Conservation (phyloP, 2,113 vertebrate species). For the Gobiocypris rarus region DNA sequence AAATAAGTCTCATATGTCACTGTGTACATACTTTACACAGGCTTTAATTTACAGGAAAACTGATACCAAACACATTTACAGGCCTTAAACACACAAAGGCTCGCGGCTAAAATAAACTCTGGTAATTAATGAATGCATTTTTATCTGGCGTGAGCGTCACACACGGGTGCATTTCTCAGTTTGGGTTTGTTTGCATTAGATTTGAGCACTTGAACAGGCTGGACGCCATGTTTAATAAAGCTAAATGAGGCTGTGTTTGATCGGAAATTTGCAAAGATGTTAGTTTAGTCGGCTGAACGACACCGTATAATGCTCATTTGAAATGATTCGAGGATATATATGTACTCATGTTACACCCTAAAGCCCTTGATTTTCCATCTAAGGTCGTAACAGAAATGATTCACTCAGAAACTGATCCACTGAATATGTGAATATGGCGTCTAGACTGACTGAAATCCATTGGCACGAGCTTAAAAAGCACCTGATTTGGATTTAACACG, state of each 20-base stretch:
- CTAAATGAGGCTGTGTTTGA: too few species aligned
- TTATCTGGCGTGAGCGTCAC: too few species aligned
- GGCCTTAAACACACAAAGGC: neutral
- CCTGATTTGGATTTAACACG: neutral
- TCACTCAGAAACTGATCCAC: neutral
- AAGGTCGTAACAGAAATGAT: neutral
- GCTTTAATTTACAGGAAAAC: neutral
- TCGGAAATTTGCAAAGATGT: too few species aligned
- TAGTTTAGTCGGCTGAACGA: too few species aligned
- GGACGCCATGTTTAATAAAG: neutral
- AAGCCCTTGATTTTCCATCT: too few species aligned
- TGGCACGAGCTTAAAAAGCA: neutral
- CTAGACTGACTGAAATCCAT: neutral
- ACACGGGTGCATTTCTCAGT: too few species aligned
- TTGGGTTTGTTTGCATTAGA: slow-evolving; percentile 40
- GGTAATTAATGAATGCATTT: neutral
- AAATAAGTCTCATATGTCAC: slow-evolving; percentile 4
- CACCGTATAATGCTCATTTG: neutral
- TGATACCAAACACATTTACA: neutral
- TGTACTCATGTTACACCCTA: too few species aligned
- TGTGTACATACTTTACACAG: slow-evolving; percentile 2
- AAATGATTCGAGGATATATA: too few species aligned
- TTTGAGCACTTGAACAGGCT: neutral
- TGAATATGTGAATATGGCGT: neutral
- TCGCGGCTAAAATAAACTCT: neutral